Conservation (phyloP, 2,797 vertebrate genomes). For the Myotis myotis region DNA sequence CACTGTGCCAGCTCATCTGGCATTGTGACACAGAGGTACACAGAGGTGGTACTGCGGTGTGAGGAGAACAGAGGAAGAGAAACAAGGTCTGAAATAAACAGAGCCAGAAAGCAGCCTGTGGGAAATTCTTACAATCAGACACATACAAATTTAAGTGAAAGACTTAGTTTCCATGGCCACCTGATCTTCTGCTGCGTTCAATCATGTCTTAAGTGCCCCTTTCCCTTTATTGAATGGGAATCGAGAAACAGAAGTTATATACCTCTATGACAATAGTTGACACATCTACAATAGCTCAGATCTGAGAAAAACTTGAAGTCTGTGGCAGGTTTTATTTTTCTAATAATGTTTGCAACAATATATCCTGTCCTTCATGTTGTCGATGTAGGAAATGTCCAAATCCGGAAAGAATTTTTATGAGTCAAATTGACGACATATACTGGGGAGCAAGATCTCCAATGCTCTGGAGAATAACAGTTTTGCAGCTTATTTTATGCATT, state of each 20-base stretch:
- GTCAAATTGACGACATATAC: neutral
- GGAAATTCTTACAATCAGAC: neutral
- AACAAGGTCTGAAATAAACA: neutral
- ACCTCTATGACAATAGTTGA: neutral
- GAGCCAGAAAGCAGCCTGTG: neutral
- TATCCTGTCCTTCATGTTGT: neutral
- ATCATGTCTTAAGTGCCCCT: neutral
- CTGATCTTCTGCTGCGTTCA: neutral
- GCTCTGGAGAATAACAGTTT: neutral
- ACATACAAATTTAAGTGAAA: neutral
- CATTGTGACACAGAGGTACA: neutral
- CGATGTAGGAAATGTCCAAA: neutral
- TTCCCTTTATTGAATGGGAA: neutral
- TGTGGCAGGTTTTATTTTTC: neutral
- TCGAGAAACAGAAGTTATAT: neutral
- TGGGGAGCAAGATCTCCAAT: neutral
- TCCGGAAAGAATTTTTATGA: neutral
- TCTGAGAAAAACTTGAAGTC: neutral
- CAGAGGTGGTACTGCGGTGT: neutral
- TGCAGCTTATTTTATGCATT: neutral
- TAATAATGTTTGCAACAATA: neutral
- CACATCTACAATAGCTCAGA: neutral
- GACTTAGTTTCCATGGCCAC: neutral
- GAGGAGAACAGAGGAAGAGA: neutral
- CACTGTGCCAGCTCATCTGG: neutral